Percentiles rank a stretch among this genome's conserved stretches.
These are phyloP conservation scores for Polyergus mexicanus DNA, from an alignment of 1,140 invertebrate species.

Conservation along the genomic window DNA sequence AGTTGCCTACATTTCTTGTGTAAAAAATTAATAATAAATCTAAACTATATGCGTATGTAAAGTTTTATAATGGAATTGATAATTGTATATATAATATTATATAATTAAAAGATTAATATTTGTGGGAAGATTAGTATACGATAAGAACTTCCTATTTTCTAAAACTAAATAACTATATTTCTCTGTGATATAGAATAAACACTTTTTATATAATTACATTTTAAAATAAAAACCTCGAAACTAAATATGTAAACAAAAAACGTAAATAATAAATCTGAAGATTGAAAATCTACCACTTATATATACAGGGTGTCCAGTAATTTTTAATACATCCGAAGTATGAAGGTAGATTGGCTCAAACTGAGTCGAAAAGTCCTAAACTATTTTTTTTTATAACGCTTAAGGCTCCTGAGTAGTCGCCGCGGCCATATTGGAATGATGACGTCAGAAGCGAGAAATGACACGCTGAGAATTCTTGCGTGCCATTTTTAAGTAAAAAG, in stretches of 20 bases:
- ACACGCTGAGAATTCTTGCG: no score
- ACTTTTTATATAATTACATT: slow-evolving; percentile 57
- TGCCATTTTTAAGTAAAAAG: no score
- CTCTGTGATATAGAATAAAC: slow-evolving; percentile 67
- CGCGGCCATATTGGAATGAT: no score
- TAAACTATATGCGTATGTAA: background rate
- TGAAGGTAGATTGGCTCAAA: no score
- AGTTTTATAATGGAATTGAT: background rate
- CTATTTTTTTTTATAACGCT: no score
- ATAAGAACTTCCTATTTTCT: slow-evolving; percentile 48
- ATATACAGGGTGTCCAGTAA: no score
- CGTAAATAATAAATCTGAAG: background rate
- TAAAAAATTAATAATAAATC: slow-evolving; percentile 64
- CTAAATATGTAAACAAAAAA: background rate
- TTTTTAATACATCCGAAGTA: no score
- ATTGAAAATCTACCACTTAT: background rate
- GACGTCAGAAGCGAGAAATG: no score
- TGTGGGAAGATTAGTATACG: background rate
- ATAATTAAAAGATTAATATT: slow-evolving; percentile 7
- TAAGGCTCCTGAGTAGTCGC: no score
- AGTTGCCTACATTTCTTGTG: slow-evolving; percentile 78
- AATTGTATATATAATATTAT: slow-evolving; percentile 12
- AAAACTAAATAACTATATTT: slow-evolving; percentile 65
- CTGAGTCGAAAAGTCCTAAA: no score
- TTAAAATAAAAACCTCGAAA: slow-evolving; percentile 27